phyloP scores from a whole-genome alignment of 2,888 invertebrate species.

The Muscina levida region DNA sequence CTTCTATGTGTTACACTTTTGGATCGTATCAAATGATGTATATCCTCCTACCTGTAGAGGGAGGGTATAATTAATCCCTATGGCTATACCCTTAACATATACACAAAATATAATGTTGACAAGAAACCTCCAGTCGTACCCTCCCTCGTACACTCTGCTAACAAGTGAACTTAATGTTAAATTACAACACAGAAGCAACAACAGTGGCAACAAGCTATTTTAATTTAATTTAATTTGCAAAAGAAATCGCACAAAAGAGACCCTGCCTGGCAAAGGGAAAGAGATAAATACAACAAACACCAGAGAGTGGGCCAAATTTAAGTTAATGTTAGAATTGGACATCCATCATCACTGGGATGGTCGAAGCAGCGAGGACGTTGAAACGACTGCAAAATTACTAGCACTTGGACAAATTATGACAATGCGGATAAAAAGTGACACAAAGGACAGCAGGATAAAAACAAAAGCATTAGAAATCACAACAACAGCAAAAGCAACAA shows the following conservation, averaged over 20 bases:
- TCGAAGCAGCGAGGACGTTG: background rate
- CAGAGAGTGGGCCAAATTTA: background rate
- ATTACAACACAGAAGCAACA: constrained; percentile 6
- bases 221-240: constrained; percentile 35
- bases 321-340: constrained; percentile 12
- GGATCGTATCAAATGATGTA: too few species aligned
- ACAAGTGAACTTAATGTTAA: background rate
- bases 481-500: background rate
- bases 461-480: background rate
- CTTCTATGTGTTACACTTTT: too few species aligned
- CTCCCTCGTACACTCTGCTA: background rate
- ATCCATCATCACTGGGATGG: constrained; percentile 15
- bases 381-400: constrained; percentile 31
- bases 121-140: background rate
- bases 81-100: too few species aligned
- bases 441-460: constrained; percentile 22
- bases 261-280: too few species aligned
- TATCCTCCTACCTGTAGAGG: too few species aligned
- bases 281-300: background rate
- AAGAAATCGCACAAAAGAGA: constrained; percentile 17
- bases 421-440: constrained; percentile 36
- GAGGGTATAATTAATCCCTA: too few species aligned
- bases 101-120: too few species aligned
- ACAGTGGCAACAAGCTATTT: constrained; percentile 22
- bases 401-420: constrained; percentile 38